These are phyloP conservation scores for Hepsetus odoe DNA, from an alignment of 2,113 vertebrate species.

Conservation along the genomic window DNA sequence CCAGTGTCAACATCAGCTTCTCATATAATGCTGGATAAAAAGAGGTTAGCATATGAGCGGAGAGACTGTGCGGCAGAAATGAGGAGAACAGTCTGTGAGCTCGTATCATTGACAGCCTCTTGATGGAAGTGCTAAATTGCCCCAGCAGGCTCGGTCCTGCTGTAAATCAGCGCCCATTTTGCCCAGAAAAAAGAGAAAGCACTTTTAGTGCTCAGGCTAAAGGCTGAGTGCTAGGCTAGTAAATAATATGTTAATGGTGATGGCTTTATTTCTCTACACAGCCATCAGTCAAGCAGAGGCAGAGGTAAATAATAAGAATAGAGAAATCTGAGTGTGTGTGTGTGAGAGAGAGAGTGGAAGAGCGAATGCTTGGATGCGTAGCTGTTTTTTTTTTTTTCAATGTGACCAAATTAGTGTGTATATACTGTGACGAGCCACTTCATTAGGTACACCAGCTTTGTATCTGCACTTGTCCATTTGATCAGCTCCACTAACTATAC, in stretches of 20 bases:
- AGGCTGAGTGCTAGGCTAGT: slow-evolving; percentile 4
- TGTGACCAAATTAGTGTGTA: slow-evolving; percentile 20
- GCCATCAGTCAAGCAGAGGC: slow-evolving; percentile 7
- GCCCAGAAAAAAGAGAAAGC: not conserved
- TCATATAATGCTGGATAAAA: not conserved
- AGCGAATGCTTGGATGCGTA: not conserved
- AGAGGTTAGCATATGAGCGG: slow-evolving; percentile 1
- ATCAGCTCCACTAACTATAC: too few species aligned
- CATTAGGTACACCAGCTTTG: too few species aligned
- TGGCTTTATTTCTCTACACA: slow-evolving; percentile 17
- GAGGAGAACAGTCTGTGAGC: slow-evolving; percentile 18
- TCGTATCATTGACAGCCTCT: slow-evolving; percentile 21
- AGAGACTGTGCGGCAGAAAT: not conserved
- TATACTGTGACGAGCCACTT: not conserved
- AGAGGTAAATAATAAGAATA: not conserved
- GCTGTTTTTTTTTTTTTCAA: slow-evolving; percentile 6
- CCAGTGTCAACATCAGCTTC: not conserved
- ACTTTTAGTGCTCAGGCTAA: slow-evolving; percentile 23
- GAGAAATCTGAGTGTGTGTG: not conserved
- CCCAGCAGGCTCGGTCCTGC: not conserved
- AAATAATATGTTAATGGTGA: slow-evolving; percentile 39
- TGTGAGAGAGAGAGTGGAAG: not conserved
- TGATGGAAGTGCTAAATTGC: slow-evolving; percentile 31
- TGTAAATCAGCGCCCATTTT: slow-evolving; percentile 19
- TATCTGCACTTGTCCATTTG: not conserved